Conservation (phyloP, 2,888 invertebrate species). For the Andrena trimmerana region DNA sequence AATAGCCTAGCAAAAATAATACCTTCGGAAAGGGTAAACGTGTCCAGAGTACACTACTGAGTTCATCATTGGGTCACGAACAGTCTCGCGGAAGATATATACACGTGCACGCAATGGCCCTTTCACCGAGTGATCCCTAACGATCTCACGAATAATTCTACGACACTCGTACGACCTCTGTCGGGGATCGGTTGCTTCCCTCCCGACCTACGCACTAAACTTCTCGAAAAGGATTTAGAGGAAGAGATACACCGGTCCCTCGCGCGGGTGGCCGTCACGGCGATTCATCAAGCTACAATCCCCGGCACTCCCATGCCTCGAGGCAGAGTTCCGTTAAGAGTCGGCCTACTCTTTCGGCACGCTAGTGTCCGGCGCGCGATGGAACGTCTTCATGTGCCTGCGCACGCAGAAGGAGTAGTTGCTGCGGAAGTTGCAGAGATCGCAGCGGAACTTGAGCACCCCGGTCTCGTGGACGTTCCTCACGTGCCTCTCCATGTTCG, state of each 20-base stretch:
- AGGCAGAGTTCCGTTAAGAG: background rate
- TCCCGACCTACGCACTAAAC: too few species aligned
- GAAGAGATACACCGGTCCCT: background rate
- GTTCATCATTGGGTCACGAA: background rate
- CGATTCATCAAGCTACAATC: background rate
- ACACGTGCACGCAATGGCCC: background rate
- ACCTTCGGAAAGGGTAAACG: background rate
- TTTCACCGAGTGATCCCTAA: background rate
- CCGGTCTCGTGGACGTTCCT: conserved; percentile 78
- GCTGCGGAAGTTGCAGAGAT: conserved; percentile 80
- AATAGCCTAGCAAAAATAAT: conserved; percentile 9
- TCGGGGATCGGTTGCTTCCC: too few species aligned
- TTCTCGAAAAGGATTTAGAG: background rate
- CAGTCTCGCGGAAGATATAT: background rate
- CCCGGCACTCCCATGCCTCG: background rate
- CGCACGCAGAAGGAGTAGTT: conserved; percentile 81
- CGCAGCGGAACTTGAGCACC: conserved; percentile 75
- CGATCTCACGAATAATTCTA: conserved; percentile 11
- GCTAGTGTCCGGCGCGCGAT: conserved; percentile 50
- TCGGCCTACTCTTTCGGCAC: conserved; percentile 27
- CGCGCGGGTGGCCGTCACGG: background rate
- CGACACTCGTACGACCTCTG: background rate
- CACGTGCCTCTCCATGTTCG: conserved; percentile 84
- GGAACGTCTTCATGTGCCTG: conserved; percentile 80
- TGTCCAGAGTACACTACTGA: background rate